These are phyloP conservation scores for Sciaenops ocellatus DNA, from an alignment of 2,797 vertebrate species.

Conservation along the genomic window DNA sequence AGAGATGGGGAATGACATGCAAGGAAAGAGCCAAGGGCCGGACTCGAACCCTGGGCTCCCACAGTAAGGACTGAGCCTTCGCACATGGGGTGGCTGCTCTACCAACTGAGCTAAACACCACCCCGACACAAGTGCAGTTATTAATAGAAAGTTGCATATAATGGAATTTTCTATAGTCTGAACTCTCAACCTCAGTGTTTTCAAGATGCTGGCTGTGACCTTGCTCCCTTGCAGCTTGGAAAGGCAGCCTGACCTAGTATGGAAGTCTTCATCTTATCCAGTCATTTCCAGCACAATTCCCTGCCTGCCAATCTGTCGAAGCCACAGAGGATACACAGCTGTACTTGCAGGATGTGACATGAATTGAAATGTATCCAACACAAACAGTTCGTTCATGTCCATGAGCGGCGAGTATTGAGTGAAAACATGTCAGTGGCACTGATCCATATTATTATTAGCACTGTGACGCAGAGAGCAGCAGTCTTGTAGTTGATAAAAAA, in stretches of 20 bases:
- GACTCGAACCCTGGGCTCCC: too few relatives aligned
- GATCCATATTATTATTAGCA: conserved; percentile 22
- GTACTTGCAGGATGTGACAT: conserved; percentile 60
- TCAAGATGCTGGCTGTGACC: conserved; percentile 11
- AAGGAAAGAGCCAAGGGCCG: too few relatives aligned
- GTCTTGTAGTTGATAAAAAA: conserved; percentile 22
- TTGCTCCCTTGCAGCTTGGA: conserved; percentile 10
- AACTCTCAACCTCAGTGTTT: conserved; percentile 47
- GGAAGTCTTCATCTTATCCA: conserved; percentile 43
- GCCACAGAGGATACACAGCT: conserved; percentile 46
- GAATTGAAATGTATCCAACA: conserved; percentile 56
- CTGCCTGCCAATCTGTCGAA: conserved; percentile 39
- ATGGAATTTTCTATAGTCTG: conserved; percentile 38
- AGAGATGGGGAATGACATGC: too few relatives aligned
- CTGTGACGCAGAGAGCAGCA: not conserved
- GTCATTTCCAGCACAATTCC: conserved; percentile 60
- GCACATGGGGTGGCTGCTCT: too few relatives aligned
- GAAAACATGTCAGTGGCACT: conserved; percentile 26
- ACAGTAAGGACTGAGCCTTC: too few relatives aligned
- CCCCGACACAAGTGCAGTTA: too few relatives aligned
- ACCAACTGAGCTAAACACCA: too few relatives aligned
- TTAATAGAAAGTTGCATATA: conserved; percentile 14
- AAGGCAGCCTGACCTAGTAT: conserved; percentile 47
- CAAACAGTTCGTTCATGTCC: conserved; percentile 42
- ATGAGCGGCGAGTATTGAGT: conserved; percentile 4